Conservation (phyloP, 2,113 vertebrate genomes). For the Mus pahari region DNA sequence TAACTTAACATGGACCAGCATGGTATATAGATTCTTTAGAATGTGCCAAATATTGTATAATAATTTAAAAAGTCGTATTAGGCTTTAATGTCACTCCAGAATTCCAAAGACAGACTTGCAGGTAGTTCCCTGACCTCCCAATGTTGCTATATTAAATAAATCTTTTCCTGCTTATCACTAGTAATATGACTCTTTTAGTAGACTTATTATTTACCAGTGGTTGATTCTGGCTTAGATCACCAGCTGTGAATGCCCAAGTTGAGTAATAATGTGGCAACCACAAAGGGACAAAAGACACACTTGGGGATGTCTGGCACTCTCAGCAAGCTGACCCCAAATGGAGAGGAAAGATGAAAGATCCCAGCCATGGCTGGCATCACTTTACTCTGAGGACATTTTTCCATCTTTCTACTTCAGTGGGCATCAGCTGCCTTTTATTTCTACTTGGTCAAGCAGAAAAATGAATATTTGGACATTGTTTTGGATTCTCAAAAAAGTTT, state of each 20-base stretch:
- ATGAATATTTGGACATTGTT: conserved; percentile 14
- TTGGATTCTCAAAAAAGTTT: not conserved
- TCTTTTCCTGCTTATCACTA: not conserved
- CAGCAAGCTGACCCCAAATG: not conserved
- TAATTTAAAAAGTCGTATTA: conserved; percentile 8
- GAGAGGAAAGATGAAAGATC: not conserved
- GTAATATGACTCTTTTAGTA: not conserved
- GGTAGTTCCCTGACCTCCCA: not conserved
- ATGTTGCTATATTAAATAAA: not conserved
- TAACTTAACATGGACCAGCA: not conserved
- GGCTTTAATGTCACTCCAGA: not conserved
- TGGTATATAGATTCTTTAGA: conserved; percentile 3
- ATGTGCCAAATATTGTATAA: conserved; percentile 24
- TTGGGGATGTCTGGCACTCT: not conserved
- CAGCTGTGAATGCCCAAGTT: not conserved
- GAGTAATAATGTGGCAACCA: not conserved
- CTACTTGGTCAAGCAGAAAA: conserved; percentile 1
- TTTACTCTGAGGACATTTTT: not conserved
- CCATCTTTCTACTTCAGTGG: not conserved
- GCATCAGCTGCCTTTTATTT: not conserved
- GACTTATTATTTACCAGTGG: not conserved
- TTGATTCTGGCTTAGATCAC: not conserved
- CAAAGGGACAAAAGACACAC: not conserved
- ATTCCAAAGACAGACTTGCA: not conserved
- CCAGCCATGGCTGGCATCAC: not conserved